Conservation (phyloP, 2,888 invertebrate species). For the Hyalella azteca region DNA sequence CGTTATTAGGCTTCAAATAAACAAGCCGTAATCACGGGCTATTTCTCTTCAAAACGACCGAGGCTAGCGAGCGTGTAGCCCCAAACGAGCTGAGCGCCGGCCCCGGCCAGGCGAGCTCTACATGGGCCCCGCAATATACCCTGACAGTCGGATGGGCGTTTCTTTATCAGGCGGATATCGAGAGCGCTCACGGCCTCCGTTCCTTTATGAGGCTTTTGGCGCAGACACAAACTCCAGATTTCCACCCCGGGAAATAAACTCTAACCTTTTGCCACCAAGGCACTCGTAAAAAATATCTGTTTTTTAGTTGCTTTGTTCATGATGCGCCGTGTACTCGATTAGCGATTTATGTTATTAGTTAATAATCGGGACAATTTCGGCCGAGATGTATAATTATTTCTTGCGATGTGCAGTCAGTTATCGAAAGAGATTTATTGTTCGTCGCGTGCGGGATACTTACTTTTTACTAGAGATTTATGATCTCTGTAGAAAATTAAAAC, state of each 20-base stretch:
- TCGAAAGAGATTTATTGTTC: too few relatives aligned
- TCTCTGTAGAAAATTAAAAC: too few relatives aligned
- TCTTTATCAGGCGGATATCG: constrained; percentile 21
- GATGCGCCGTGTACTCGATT: too few relatives aligned
- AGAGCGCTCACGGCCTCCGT: constrained; percentile 1
- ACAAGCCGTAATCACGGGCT: constrained; percentile 5
- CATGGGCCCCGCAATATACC: not conserved
- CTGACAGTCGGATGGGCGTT: constrained; percentile 1
- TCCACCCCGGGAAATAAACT: not conserved
- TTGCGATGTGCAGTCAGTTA: too few relatives aligned
- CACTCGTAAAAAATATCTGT: too few relatives aligned
- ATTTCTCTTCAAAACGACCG: not conserved
- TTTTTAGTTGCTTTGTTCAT: too few relatives aligned
- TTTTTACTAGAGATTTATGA: too few relatives aligned
- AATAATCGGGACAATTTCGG: too few relatives aligned
- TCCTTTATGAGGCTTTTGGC: constrained; percentile 7
- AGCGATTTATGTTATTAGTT: too few relatives aligned
- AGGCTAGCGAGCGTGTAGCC: not conserved
- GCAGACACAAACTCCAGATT: not conserved
- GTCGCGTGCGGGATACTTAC: too few relatives aligned
- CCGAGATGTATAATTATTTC: too few relatives aligned
- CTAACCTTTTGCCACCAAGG: too few relatives aligned
- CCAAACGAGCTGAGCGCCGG: not conserved
- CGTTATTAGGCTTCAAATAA: constrained; percentile 9
- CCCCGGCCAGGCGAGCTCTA: not conserved